Percentiles rank a stretch among this genome's conserved stretches.
phyloP scores from a whole-genome alignment of 2,113 vertebrate species.

The Motacilla alba region DNA sequence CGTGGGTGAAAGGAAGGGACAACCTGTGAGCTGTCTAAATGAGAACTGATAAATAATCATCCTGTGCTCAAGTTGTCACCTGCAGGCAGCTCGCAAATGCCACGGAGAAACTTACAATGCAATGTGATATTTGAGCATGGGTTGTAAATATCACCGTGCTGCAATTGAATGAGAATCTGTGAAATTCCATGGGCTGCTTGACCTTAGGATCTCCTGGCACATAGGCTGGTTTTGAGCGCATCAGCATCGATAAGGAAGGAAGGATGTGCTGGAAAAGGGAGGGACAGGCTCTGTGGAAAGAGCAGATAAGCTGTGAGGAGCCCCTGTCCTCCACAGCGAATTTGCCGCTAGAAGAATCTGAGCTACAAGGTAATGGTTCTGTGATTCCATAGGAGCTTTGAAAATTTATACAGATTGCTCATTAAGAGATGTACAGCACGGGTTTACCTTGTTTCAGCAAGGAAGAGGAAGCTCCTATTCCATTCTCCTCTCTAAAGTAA shows the following conservation, averaged over 20 bases:
- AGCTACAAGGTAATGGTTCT: background rate
- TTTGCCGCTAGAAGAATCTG: background rate
- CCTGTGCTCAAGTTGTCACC: background rate
- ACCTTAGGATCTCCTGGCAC: background rate
- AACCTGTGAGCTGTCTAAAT: background rate
- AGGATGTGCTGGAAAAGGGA: background rate
- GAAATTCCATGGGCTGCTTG: background rate
- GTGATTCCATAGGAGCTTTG: background rate
- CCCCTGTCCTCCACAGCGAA: fast-evolving
- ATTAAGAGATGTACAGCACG: background rate
- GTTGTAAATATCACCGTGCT: background rate
- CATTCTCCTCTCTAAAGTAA: background rate
- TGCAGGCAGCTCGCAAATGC: background rate
- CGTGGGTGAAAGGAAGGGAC: background rate
- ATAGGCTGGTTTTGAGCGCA: background rate
- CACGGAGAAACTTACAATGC: background rate
- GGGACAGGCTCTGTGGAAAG: background rate
- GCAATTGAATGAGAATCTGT: background rate
- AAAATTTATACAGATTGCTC: background rate
- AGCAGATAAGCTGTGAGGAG: background rate
- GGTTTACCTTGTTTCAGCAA: background rate
- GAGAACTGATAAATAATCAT: background rate
- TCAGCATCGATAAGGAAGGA: background rate
- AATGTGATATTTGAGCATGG: background rate
- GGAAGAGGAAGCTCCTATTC: background rate